A percentile compares a stretch with the other conserved stretches of the same genome.
Conservation (phyloP, 2,797 vertebrate genomes). For the Chrysocyon brachyurus region DNA sequence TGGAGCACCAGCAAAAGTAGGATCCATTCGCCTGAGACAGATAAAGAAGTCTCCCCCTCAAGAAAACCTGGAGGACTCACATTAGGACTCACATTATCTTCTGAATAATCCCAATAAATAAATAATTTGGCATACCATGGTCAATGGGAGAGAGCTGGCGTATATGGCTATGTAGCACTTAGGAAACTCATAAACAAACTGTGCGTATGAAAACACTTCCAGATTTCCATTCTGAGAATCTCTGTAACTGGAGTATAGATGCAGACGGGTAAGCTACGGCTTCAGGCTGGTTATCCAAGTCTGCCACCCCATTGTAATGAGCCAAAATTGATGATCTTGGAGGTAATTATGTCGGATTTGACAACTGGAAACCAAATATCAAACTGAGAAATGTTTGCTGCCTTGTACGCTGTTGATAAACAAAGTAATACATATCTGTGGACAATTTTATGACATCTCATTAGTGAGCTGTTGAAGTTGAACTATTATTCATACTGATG, state of each 20-base stretch:
- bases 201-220: constrained; percentile 63
- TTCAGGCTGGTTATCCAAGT: constrained; percentile 72
- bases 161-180: not conserved
- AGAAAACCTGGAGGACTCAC: not conserved
- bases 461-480: constrained; percentile 79
- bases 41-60: not conserved
- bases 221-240: constrained; percentile 54
- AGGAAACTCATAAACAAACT: constrained; percentile 17
- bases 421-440: constrained; percentile 80
- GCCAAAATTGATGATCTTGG: constrained; percentile 74
- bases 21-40: not conserved
- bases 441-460: constrained; percentile 75
- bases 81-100: not conserved
- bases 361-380: constrained; percentile 74
- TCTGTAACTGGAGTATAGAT: constrained; percentile 62
- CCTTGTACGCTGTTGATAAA: constrained; percentile 72
- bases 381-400: constrained; percentile 66
- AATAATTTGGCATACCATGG: not conserved
- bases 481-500: constrained; percentile 63
- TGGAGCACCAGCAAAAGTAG: not conserved
- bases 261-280: constrained; percentile 58
- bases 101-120: not conserved
- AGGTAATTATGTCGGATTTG: constrained; percentile 75
- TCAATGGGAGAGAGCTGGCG: not conserved
- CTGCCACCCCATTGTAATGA: constrained; percentile 62